Evolutionary conservation across 2,113 vertebrate species (phyloP).

Genomic region (Miniopterus natalensis): DNA sequence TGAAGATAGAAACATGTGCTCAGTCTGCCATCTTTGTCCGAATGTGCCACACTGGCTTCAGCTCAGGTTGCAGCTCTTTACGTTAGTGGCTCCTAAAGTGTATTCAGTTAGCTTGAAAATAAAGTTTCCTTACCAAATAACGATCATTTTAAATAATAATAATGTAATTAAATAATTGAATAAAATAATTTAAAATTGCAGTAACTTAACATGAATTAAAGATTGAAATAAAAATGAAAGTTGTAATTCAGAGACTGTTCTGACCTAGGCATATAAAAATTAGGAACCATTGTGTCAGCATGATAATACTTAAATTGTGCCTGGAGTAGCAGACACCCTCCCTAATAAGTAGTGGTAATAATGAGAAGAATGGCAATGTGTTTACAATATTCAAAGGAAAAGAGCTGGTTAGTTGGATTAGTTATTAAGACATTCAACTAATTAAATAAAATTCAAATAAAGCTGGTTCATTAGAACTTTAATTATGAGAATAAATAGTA

Average conservation of each 20-base stretch:
- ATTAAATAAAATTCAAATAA: slow-evolving; percentile 65
- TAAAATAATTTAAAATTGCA: background rate
- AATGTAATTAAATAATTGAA: background rate
- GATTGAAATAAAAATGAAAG: background rate
- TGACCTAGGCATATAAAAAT: background rate
- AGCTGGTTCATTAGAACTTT: slow-evolving; percentile 63
- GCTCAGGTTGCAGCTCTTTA: background rate
- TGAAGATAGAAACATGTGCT: background rate
- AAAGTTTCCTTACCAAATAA: background rate
- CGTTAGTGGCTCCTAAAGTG: background rate
- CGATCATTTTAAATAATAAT: background rate
- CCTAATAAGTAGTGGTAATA: background rate
- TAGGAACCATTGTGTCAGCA: background rate
- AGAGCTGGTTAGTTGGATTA: slow-evolving; percentile 31
- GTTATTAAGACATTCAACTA: slow-evolving; percentile 55
- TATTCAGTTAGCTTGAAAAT: background rate
- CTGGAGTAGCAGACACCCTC: background rate
- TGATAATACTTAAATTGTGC: background rate
- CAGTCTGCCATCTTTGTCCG: background rate
- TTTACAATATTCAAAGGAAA: slow-evolving; percentile 57
- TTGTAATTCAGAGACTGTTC: background rate
- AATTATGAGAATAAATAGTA: slow-evolving; percentile 71
- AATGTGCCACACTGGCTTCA: background rate
- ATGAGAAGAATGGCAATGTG: background rate
- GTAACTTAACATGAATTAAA: background rate